phyloP scores from a whole-genome alignment of 1,140 invertebrate genomes.

The Papilio glaucus region DNA sequence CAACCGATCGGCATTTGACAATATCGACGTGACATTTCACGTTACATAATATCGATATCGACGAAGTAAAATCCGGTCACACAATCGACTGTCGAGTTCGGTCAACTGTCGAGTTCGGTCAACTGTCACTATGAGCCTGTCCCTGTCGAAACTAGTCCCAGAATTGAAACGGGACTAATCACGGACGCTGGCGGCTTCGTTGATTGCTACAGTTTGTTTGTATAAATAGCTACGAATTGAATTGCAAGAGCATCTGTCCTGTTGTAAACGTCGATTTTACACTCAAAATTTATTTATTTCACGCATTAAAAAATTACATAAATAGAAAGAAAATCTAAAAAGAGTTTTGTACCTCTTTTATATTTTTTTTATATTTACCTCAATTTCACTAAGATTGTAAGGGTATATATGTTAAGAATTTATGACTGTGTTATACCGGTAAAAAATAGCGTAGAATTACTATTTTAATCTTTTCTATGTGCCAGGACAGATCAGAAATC shows the following conservation, averaged over 20 bases:
- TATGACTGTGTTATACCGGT: too few relatives aligned
- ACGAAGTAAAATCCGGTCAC: not conserved
- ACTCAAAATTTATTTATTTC: not conserved
- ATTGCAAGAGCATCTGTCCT: not conserved
- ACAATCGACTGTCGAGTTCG: constrained; percentile 10
- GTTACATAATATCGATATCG: constrained; percentile 15
- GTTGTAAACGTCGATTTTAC: not conserved
- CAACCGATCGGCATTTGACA: not conserved
- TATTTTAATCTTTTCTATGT: too few relatives aligned
- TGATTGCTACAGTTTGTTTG: constrained; percentile 4
- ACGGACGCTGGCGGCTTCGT: not conserved
- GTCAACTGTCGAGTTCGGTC: not conserved
- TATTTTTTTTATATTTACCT: too few relatives aligned
- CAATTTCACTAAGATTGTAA: too few relatives aligned
- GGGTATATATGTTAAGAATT: too few relatives aligned
- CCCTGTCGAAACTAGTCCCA: not conserved
- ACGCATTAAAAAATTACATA: too few relatives aligned
- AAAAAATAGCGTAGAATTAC: too few relatives aligned
- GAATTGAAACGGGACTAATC: constrained; percentile 22
- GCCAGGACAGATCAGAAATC: too few relatives aligned
- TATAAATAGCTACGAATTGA: not conserved
- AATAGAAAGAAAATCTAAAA: too few relatives aligned
- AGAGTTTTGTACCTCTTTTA: too few relatives aligned
- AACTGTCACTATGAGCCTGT: too few relatives aligned
- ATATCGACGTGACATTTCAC: not conserved